These are phyloP conservation scores for Meta bourneti DNA, from an alignment of 2,888 invertebrate species.

Conservation along the genomic window DNA sequence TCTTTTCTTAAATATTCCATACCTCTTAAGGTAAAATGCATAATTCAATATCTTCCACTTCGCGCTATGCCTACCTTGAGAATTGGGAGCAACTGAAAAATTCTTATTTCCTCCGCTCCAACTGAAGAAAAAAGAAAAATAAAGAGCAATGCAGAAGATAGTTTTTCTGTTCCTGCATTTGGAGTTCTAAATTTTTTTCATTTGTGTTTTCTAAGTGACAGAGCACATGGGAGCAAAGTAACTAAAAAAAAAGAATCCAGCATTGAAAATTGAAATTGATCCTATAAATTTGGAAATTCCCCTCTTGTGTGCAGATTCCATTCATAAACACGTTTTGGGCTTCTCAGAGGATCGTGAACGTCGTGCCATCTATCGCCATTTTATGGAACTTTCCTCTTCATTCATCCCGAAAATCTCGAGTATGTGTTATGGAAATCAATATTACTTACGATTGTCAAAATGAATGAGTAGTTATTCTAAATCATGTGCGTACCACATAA, in stretches of 20 bases:
- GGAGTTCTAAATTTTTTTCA: slow-evolving; percentile 14
- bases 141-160: not conserved
- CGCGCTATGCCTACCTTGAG: not conserved
- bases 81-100: not conserved
- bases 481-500: too few relatives aligned
- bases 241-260: too few relatives aligned
- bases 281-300: not conserved
- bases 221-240: not conserved
- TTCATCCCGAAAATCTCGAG: too few relatives aligned
- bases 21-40: slow-evolving; percentile 32
- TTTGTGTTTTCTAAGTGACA: slow-evolving; percentile 1
- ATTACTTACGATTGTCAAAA: too few relatives aligned
- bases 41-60: slow-evolving; percentile 25
- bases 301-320: not conserved
- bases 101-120: slow-evolving; percentile 12
- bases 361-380: slow-evolving; percentile 28
- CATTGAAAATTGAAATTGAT: slow-evolving; percentile 1
- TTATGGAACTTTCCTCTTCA: not conserved
- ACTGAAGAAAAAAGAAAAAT: not conserved
- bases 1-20: slow-evolving; percentile 8
- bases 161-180: not conserved
- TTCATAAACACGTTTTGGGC: slow-evolving; percentile 21
- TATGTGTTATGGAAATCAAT: too few relatives aligned
- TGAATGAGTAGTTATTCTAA: too few relatives aligned
- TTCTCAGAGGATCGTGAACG: not conserved